Evolutionary conservation across 30 jellyfish, hydroid and myxozoan genomes (phyloP).

Genomic region (Hydractinia echinata): DNA sequence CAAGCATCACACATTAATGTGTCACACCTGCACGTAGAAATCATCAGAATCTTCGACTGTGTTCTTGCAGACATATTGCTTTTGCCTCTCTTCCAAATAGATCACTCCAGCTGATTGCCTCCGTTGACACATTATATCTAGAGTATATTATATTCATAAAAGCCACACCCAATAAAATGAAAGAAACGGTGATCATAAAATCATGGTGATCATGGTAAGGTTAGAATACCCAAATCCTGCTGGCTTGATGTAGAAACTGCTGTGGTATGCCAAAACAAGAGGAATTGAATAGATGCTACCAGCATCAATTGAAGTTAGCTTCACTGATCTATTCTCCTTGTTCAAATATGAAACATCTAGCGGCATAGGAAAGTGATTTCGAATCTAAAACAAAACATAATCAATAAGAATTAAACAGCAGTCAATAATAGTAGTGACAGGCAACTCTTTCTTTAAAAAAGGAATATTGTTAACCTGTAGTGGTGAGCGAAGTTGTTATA

Average conservation of each 20-base stretch:
- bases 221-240: conserved; percentile 81
- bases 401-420: background rate
- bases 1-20: too few species aligned
- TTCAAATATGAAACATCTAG: conserved; percentile 52
- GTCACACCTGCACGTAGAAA: conserved; percentile 67
- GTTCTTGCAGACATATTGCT: conserved; percentile 42
- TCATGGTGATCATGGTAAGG: conserved; percentile 40
- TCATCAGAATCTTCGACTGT: conserved; percentile 38
- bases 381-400: conserved; percentile 37
- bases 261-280: conserved; percentile 72
- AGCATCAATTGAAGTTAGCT: conserved; percentile 47
- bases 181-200: background rate
- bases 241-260: conserved; percentile 55
- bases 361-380: conserved; percentile 94
- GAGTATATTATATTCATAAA: background rate
- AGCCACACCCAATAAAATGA: background rate
- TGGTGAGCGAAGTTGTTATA: conserved; percentile 66
- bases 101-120: conserved; percentile 77
- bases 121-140: conserved; percentile 53
- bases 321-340: conserved; percentile 30
- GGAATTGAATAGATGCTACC: conserved; percentile 59
- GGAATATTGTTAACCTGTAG: conserved; percentile 51
- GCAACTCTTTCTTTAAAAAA: background rate
- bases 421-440: background rate
- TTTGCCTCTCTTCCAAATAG: conserved; percentile 27